Base-by-base conservation (phyloP, 1,140 invertebrate genomes). In the Drosophila ironensis region DNA sequence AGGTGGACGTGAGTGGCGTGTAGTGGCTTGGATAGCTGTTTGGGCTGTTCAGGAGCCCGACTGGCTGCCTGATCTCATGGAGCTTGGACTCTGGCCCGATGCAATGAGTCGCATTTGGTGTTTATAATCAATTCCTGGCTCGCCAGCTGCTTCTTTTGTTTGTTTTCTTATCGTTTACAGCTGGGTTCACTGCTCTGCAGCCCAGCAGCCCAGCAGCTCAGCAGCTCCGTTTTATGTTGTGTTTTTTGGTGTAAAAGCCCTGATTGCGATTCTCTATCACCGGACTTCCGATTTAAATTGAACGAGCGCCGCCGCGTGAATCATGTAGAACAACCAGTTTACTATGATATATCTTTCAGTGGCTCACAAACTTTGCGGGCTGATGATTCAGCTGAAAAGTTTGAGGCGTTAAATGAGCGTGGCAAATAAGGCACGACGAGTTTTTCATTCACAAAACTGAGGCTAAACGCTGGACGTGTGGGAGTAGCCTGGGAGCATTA, bases 361-460 rank as follows among this genome's bases (percentile, higher is more conserved):
- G n/a, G n/a, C n/a, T n/a, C n/a, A n/a, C n/a, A n/a, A n/a, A n/a
- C 22, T 11, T 5, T 48, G 30, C n/a, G 37, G 37, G n/a, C n/a
- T n/a, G 30, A 71, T 71, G 67, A 71, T 60, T 71, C 68, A 71
- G 68, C 68, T 51, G 8, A 50, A 20, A 67, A 28, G 64, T 27
- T 27, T 20, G 28, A 42, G 48, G 44, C 47, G 33, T 52, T 52
- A 42, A 59, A 72, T 63, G 48, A 56, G 38, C 46, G 44, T 25
- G n/a, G 12, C 52, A 22, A 46, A 67, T 71, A 82, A 61, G 78
- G 78, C 30, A 30, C 40, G 54, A 82, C 73, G 67, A 78, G 73
- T 84, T 84, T 73, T 84, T 84, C 78, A 84, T 84, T 84, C 78
- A 84, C 63, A 70, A 84, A 72, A 70, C 60, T 7, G n/a, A 3